Evolutionary conservation across 1,140 invertebrate species (phyloP).

Genomic region (Mamestra configurata): DNA sequence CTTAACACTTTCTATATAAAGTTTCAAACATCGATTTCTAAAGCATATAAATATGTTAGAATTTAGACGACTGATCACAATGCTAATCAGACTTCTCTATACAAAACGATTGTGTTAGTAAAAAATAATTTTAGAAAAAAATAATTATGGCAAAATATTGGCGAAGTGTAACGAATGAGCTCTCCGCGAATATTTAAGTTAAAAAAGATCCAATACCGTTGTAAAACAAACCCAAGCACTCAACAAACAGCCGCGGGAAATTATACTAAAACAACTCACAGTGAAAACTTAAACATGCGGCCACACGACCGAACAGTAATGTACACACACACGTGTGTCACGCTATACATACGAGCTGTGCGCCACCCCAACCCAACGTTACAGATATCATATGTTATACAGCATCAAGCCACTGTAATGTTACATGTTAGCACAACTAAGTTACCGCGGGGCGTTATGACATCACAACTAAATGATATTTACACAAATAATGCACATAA

Average conservation of each 20-base stretch:
- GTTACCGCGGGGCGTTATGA: conserved; percentile 31
- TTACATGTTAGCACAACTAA: conserved; percentile 44
- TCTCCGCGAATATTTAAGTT: conserved; percentile 75
- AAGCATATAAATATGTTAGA: conserved; percentile 74
- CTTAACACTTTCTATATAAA: conserved; percentile 72
- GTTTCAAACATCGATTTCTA: conserved; percentile 71
- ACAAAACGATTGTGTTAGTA: conserved; percentile 72
- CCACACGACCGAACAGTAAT: conserved; percentile 33
- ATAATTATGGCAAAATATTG: conserved; percentile 85
- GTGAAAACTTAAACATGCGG: conserved; percentile 55
- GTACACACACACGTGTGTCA: conserved; percentile 11
- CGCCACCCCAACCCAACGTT: background rate
- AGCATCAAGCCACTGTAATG: background rate
- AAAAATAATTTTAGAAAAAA: conserved; percentile 73
- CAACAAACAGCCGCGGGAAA: conserved; percentile 64
- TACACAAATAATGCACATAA: conserved; percentile 75
- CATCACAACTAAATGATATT: conserved; percentile 67
- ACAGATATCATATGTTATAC: conserved; percentile 5
- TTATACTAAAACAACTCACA: conserved; percentile 66
- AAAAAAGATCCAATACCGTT: conserved; percentile 66
- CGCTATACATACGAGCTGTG: conserved; percentile 10
- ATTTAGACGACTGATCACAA: conserved; percentile 71
- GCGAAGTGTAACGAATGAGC: conserved; percentile 75
- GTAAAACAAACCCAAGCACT: conserved; percentile 69
- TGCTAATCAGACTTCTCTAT: conserved; percentile 65